These are phyloP conservation scores for Lagria hirta DNA, from an alignment of 2,888 invertebrate genomes.

Conservation along the genomic window DNA sequence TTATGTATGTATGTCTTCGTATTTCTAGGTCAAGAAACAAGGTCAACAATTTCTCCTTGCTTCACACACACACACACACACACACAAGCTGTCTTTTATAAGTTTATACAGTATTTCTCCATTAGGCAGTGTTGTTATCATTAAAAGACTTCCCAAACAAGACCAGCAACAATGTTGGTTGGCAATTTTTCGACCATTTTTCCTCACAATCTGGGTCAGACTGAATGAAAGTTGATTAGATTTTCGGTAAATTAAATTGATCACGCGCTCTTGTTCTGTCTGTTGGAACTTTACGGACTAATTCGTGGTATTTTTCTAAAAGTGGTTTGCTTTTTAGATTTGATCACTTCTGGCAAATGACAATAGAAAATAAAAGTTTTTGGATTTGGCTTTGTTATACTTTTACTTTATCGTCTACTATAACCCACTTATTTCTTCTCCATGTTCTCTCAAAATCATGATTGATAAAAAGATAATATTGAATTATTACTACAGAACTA, in stretches of 20 bases:
- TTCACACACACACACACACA: conserved; percentile 25
- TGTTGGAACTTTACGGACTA: conserved; percentile 42
- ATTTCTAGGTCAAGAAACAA: conserved; percentile 58
- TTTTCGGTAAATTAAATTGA: conserved; percentile 32
- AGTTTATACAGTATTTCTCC: conserved; percentile 42
- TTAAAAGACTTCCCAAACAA: conserved; percentile 20
- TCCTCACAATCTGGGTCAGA: conserved; percentile 37
- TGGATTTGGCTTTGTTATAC: conserved; percentile 14
- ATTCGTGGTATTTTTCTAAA: conserved; percentile 32
- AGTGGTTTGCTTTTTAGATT: conserved; percentile 17
- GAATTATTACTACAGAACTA: too few relatives aligned
- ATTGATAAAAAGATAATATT: too few relatives aligned
- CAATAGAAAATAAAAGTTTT: conserved; percentile 12
- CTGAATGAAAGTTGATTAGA: conserved; percentile 41
- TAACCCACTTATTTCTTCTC: too few relatives aligned
- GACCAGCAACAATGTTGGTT: conserved; percentile 37
- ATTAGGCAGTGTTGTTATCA: conserved; percentile 34
- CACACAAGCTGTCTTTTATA: conserved; percentile 12
- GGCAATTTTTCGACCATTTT: conserved; percentile 36
- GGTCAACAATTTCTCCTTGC: conserved; percentile 55
- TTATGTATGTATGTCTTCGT: conserved; percentile 53
- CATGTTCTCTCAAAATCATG: too few relatives aligned
- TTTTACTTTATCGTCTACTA: too few relatives aligned
- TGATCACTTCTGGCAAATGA: conserved; percentile 8
- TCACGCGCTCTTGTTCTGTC: conserved; percentile 20